Base-by-base conservation (phyloP, 2,797 vertebrate species). In the Geotrypetes seraphini region DNA sequence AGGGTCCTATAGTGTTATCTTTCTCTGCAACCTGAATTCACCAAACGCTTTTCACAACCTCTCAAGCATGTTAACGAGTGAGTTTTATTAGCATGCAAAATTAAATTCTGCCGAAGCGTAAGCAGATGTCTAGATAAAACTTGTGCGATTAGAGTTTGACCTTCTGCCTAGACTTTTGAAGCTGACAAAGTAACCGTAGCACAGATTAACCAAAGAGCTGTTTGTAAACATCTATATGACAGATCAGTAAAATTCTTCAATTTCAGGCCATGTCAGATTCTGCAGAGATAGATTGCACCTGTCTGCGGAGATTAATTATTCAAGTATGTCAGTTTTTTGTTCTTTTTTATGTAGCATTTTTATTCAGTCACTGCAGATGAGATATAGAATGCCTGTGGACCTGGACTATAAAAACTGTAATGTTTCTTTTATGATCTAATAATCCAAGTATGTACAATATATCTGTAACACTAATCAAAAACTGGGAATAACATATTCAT, bases 71-170 rank as follows among this genome's bases (percentile, higher is more conserved):
- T 33, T 57, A 62, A 69, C 45, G 57, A 66, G 50, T 31, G 33
- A 32, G 16, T 37, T 44, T 43, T 62, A 74, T 83, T 69, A 54
- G 35, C 56, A 63, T 33, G 35, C 59, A 58, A 56, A 78, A 71
- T 47, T 61, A 66, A 69, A 79, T 76, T 73, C 51, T 49, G 50
- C 46, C 33, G 50, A 47, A 68, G 50, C 25, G 51, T 39, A 43
- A 57, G 47, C 28, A 65, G 57, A 43, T 66, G 46, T 61, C 52
- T 24, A 35, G 51, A 66, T 69, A 60, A 55, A 60, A 50, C 82
- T 75, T 65, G 51, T 79, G 60, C 75, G 75, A 87, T 76, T 77
- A 79, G 68, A 81, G 55, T 46, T 70, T 63, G 29, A 71, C 69
- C 76, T 75, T 69, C 77, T 62, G 60, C 50, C 74, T 65, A 60